A percentile compares a stretch with the other conserved stretches of the same genome.
These are phyloP conservation scores for Indicator indicator DNA, from an alignment of 2,113 vertebrate genomes.

Conservation along the genomic window DNA sequence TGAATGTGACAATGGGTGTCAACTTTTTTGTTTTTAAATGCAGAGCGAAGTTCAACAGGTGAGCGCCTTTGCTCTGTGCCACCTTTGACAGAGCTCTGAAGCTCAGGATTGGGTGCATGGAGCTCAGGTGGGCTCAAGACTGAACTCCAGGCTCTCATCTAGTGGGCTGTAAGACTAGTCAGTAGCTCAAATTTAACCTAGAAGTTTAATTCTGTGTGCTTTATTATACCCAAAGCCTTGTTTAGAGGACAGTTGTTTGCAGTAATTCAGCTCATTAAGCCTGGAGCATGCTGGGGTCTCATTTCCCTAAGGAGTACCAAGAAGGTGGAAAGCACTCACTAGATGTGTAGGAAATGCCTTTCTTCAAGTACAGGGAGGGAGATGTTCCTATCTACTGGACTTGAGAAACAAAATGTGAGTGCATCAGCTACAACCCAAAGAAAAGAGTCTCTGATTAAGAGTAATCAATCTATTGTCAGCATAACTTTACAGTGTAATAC, in stretches of 20 bases:
- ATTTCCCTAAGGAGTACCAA: neutral
- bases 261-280: neutral
- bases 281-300: neutral
- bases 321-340: neutral
- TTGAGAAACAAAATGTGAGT: neutral
- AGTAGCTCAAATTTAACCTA: neutral
- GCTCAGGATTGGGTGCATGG: neutral
- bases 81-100: neutral
- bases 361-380: neutral
- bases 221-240: neutral
- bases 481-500: neutral
- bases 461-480: neutral
- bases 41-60: neutral
- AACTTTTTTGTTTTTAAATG: neutral
- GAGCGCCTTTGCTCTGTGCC: neutral
- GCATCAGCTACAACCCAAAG: neutral
- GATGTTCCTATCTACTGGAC: neutral
- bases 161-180: neutral
- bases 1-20: neutral
- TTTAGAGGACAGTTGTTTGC: neutral
- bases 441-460: neutral
- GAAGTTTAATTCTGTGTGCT: neutral
- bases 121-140: neutral
- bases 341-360: neutral
- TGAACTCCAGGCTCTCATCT: neutral